Percentiles rank a stretch among this genome's conserved stretches.
Evolutionary conservation across 53 echinoderm and acorn worm species (phyloP).

Genomic region (Mesocentrotus franciscanus): DNA sequence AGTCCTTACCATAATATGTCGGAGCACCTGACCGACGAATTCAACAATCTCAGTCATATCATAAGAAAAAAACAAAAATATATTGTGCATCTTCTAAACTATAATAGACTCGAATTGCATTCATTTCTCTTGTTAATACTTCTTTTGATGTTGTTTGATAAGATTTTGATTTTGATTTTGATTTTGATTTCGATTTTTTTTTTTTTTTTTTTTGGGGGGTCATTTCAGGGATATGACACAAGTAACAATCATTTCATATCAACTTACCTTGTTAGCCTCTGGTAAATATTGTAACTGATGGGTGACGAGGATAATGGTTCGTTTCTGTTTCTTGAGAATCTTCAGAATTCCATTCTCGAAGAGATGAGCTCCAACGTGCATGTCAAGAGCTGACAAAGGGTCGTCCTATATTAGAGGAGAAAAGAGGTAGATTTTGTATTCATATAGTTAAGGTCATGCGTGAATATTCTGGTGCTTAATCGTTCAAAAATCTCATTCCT

Average conservation of each 20-base stretch:
- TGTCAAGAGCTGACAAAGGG: slow-evolving; percentile 2
- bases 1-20: too few species aligned
- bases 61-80: not conserved
- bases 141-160: not conserved
- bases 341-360: slow-evolving; percentile 83
- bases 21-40: too few species aligned
- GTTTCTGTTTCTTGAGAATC: slow-evolving; percentile 75
- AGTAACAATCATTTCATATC: not conserved
- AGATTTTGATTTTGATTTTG: not conserved
- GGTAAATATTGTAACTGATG: slow-evolving; percentile 87
- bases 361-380: slow-evolving; percentile 83
- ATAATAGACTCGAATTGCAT: too few species aligned
- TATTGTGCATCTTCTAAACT: not conserved
- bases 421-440: not conserved
- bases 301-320: slow-evolving; percentile 82
- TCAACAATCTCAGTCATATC: not conserved
- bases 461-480: not conserved
- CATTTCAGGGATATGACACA: not conserved
- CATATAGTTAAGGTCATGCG: not conserved
- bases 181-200: too few species aligned
- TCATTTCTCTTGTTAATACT: not conserved
- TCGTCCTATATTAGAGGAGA: not conserved
- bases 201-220: not conserved
- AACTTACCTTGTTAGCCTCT: slow-evolving; percentile 77
- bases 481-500: too few species aligned